phyloP scores from a whole-genome alignment of 2,888 invertebrate species.

The Lomographa bimaculata region DNA sequence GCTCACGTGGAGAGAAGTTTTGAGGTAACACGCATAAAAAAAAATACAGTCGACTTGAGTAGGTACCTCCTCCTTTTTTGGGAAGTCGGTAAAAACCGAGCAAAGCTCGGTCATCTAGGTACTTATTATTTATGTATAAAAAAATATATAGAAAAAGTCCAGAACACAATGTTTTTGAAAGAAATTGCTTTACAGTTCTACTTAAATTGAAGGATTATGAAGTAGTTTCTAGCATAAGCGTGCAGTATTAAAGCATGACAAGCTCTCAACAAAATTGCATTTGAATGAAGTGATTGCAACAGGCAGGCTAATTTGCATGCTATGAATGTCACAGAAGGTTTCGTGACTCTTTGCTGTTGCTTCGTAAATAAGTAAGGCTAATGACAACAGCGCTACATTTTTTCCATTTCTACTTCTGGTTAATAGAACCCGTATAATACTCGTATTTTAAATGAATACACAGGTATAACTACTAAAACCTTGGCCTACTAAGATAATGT shows the following conservation, averaged over 20 bases:
- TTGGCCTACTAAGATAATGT: slow-evolving; percentile 35
- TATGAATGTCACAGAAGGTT: slow-evolving; percentile 27
- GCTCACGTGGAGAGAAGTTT: too few relatives aligned
- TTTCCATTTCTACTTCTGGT: slow-evolving; percentile 23
- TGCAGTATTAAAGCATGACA: slow-evolving; percentile 13
- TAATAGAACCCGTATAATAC: slow-evolving; percentile 18
- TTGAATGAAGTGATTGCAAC: slow-evolving; percentile 27
- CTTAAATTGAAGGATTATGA: not conserved
- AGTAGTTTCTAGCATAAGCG: slow-evolving; percentile 12
- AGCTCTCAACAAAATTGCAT: slow-evolving; percentile 24
- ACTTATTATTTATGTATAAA: too few relatives aligned
- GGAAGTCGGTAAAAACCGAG: too few relatives aligned
- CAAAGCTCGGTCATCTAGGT: too few relatives aligned
- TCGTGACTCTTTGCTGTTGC: slow-evolving; percentile 26
- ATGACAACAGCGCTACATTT: slow-evolving; percentile 24
- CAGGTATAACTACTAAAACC: slow-evolving; percentile 21
- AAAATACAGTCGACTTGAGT: too few relatives aligned
- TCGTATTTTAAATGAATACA: slow-evolving; percentile 20
- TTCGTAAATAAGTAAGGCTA: slow-evolving; percentile 22
- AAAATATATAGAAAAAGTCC: too few relatives aligned
- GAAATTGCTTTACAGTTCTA: too few relatives aligned
- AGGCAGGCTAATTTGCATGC: slow-evolving; percentile 33
- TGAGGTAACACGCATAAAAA: too few relatives aligned
- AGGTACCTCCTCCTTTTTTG: too few relatives aligned
- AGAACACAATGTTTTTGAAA: too few relatives aligned